Conservation (phyloP, 2,888 invertebrate genomes). For the Stomorhina lunata region DNA sequence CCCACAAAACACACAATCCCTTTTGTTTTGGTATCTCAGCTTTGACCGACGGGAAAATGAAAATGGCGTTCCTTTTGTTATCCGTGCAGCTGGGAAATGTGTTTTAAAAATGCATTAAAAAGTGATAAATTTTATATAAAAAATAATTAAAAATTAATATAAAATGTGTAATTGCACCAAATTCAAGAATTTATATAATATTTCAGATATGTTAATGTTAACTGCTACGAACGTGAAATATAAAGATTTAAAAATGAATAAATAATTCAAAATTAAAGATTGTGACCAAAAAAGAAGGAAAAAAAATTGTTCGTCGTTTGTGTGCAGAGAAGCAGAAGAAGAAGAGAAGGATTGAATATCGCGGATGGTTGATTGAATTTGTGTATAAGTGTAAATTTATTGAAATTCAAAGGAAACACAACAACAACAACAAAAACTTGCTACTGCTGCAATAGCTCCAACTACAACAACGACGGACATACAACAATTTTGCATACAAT, state of each 20-base stretch:
- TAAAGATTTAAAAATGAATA: conserved; percentile 16
- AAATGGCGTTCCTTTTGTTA: conserved; percentile 68
- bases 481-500: conserved; percentile 27
- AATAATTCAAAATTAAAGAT: conserved; percentile 20
- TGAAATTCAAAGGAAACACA: conserved; percentile 29
- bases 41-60: conserved; percentile 62
- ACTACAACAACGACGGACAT: neutral
- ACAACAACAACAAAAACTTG: neutral
- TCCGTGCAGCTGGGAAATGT: conserved; percentile 58
- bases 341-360: conserved; percentile 61
- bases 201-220: conserved; percentile 22
- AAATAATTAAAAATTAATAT: neutral
- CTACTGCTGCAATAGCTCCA: neutral
- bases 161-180: neutral
- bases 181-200: neutral
- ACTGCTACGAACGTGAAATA: neutral
- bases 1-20: neutral
- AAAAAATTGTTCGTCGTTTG: conserved; percentile 27
- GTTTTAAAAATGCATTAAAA: conserved; percentile 52
- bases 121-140: conserved; percentile 20
- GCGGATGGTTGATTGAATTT: conserved; percentile 60
- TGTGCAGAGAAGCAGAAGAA: conserved; percentile 26
- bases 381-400: conserved; percentile 60
- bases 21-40: conserved; percentile 28
- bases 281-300: conserved; percentile 30